Base-by-base conservation (phyloP, 2,888 invertebrate genomes). In the Meloe dianella region DNA sequence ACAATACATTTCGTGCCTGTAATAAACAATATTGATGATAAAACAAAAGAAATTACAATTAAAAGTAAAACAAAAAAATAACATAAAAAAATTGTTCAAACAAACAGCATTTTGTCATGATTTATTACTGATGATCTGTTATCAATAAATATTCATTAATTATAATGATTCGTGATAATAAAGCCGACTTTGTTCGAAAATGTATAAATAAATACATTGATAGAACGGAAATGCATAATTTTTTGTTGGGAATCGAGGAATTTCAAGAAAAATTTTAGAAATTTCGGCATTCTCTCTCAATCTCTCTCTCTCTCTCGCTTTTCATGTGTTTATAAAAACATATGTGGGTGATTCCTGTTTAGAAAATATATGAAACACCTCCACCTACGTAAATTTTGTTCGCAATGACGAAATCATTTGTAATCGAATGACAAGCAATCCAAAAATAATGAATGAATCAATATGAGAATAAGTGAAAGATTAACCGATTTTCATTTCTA, bases 341-440 rank as follows among this genome's bases (percentile, higher is more conserved):
- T n/a, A 47, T 14, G 54, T 54, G 54, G 54, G 54, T 54, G 54
- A 54, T 54, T 54, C 54, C 54, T 54, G 54, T 54, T 54, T 54
- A 4, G 24, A 54, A 54, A 41, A 54, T n/a, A 41, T 54, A 54
- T 54, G 54, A 22, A 54, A 54, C 54, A 54, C 54, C 35, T 12
- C 10, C 47, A 20, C 47, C 54, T 12, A 54, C 54, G 24, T 12
- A 20, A 1, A 38, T 38, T 32, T 10, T 32, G 41, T 54, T 54
- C 10, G 24, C 54, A 24, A 54, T 54, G 54, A 54, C 24, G 54
- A 54, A 54, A 54, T 54, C 54, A 12, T 54, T 24, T 54, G 5
- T 51, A 22, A 51, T 51, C 47, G 3, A 54, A 24, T 54, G 12
- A 47, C 9, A 47, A 47, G 35, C 10, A 20, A 47, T 47, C 20